Conservation (phyloP, 1,140 invertebrate species). For the Sarcophaga bullata region DNA sequence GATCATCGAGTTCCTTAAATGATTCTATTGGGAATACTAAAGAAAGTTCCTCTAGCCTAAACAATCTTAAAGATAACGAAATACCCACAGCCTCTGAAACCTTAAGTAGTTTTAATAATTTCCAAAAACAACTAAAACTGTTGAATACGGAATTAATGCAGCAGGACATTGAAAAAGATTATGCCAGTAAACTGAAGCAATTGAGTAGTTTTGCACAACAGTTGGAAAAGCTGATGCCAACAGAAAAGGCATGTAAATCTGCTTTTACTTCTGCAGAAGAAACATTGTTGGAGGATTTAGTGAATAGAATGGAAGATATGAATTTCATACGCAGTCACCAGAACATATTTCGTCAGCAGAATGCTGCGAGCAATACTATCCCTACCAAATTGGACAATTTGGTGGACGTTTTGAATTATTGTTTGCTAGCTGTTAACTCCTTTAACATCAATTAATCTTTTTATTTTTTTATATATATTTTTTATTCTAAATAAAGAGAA, state of each 20-base stretch:
- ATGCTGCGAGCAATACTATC: conserved; percentile 3
- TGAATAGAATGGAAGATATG: conserved; percentile 52
- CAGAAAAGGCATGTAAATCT: conserved; percentile 31
- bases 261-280: conserved; percentile 50
- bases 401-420: conserved; percentile 54
- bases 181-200: conserved; percentile 48
- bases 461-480: neutral
- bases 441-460: conserved; percentile 31
- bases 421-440: conserved; percentile 48
- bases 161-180: conserved; percentile 43
- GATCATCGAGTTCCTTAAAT: neutral
- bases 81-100: conserved; percentile 46
- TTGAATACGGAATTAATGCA: conserved; percentile 45
- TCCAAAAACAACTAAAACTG: conserved; percentile 51
- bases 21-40: conserved; percentile 28
- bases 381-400: conserved; percentile 49
- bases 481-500: neutral
- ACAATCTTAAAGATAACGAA: neutral
- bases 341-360: conserved; percentile 32
- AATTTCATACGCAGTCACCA: conserved; percentile 53
- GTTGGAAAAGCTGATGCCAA: conserved; percentile 53
- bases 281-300: conserved; percentile 46
- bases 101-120: conserved; percentile 53
- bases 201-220: conserved; percentile 54
- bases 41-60: conserved; percentile 3